Percentiles rank a stretch among this genome's conserved stretches.
Conservation (phyloP, 2,888 invertebrate genomes). For the Clitarchus hookeri region DNA sequence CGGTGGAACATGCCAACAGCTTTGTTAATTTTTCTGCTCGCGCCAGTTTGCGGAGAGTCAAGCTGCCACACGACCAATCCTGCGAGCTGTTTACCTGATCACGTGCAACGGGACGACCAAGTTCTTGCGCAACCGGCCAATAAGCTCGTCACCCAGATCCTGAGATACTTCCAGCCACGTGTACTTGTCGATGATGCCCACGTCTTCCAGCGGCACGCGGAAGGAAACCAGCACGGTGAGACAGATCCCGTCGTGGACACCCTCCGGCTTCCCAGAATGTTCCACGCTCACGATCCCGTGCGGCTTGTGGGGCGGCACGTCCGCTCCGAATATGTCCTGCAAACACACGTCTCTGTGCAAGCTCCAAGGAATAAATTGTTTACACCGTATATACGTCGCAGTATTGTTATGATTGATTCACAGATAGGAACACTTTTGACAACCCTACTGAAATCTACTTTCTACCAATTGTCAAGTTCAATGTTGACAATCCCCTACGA, state of each 20-base stretch:
- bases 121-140: constrained; percentile 72
- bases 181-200: constrained; percentile 84
- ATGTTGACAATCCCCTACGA: too few species aligned
- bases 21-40: too few species aligned
- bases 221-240: constrained; percentile 83
- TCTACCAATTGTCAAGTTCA: too few species aligned
- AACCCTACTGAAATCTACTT: too few species aligned
- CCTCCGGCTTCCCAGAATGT: constrained; percentile 60
- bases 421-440: too few species aligned
- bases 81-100: constrained; percentile 67
- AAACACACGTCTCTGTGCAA: constrained; percentile 36
- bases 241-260: constrained; percentile 74
- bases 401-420: too few species aligned
- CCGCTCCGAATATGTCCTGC: constrained; percentile 85
- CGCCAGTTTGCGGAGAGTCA: too few species aligned
- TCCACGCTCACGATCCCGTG: constrained; percentile 79
- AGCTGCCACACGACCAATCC: neutral
- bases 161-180: constrained; percentile 83
- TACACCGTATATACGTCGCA: too few species aligned
- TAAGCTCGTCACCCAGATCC: constrained; percentile 69
- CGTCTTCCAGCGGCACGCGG: constrained; percentile 82
- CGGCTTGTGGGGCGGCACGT: constrained; percentile 82
- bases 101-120: constrained; percentile 82
- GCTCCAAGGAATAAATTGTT: neutral
- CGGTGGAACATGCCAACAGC: too few species aligned